Evolutionary conservation across 2,797 vertebrate species (phyloP).

Genomic region (Threskiornis aethiopicus): DNA sequence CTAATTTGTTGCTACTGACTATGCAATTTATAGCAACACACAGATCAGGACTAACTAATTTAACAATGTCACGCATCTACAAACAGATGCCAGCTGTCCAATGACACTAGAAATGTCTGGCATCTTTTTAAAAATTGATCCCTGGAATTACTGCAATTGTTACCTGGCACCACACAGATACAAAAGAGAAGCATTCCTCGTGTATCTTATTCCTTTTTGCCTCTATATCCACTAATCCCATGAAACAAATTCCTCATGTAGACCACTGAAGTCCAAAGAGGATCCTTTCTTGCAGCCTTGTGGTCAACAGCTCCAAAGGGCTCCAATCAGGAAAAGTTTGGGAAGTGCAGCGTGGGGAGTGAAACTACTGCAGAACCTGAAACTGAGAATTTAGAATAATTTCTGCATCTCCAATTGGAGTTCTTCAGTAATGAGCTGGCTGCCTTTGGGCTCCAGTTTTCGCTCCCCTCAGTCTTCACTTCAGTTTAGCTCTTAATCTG

Average conservation of each 20-base stretch:
- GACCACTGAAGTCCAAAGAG: not conserved
- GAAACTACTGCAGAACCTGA: not conserved
- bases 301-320: not conserved
- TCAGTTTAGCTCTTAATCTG: not conserved
- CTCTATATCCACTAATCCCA: not conserved
- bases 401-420: not conserved
- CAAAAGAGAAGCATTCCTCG: not conserved
- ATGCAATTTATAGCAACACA: not conserved
- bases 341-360: not conserved
- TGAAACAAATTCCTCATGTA: not conserved
- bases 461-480: not conserved
- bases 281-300: not conserved
- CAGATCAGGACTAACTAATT: not conserved
- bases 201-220: not conserved
- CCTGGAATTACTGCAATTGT: not conserved
- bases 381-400: not conserved
- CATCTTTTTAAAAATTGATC: not conserved
- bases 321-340: not conserved
- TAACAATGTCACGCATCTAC: not conserved
- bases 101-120: not conserved
- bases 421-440: not conserved
- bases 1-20: not conserved
- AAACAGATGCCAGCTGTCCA: not conserved
- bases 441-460: not conserved
- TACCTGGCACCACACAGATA: not conserved